Percentiles rank a stretch among this genome's conserved stretches.
phyloP scores from a whole-genome alignment of 1,140 invertebrate genomes.

The Neoseiulus cucumeris region DNA sequence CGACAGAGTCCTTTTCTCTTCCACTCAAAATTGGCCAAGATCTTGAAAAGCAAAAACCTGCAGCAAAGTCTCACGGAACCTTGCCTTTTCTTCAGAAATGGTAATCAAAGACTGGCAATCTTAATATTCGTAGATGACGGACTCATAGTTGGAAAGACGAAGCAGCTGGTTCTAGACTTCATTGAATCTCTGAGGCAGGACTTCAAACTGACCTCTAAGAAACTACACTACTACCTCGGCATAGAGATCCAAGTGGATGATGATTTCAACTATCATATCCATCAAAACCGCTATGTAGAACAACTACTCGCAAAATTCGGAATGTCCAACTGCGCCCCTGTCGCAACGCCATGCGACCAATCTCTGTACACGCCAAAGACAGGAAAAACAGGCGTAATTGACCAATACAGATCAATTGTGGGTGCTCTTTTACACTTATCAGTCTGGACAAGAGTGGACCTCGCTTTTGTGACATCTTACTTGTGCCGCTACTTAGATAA shows the following conservation, averaged over 20 bases:
- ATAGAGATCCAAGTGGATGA: conserved; percentile 6
- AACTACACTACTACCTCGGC: conserved; percentile 8
- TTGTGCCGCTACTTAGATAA: neutral
- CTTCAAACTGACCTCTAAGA: conserved; percentile 19
- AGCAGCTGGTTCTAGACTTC: conserved; percentile 17
- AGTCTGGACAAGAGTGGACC: conserved; percentile 6
- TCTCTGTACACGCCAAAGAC: conserved; percentile 9
- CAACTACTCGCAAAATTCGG: conserved; percentile 20
- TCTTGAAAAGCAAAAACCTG: neutral
- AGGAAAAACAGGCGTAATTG: neutral
- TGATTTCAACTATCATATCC: too few species aligned
- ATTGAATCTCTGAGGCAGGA: neutral
- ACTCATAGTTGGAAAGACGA: conserved; percentile 10
- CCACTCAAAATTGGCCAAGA: neutral
- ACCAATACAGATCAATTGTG: conserved; percentile 7
- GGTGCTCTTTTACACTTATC: conserved; percentile 12
- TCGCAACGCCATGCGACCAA: conserved; percentile 22
- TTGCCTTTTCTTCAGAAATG: neutral
- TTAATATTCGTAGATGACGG: conserved; percentile 17
- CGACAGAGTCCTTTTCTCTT: neutral
- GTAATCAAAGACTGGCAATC: conserved; percentile 7
- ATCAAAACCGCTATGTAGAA: conserved; percentile 12
- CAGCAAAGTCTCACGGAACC: too few species aligned
- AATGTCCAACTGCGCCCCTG: conserved; percentile 21
- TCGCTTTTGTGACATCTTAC: conserved; percentile 5